Evolutionary conservation across 2,888 invertebrate species (phyloP).

Genomic region (Dorcus hopei): DNA sequence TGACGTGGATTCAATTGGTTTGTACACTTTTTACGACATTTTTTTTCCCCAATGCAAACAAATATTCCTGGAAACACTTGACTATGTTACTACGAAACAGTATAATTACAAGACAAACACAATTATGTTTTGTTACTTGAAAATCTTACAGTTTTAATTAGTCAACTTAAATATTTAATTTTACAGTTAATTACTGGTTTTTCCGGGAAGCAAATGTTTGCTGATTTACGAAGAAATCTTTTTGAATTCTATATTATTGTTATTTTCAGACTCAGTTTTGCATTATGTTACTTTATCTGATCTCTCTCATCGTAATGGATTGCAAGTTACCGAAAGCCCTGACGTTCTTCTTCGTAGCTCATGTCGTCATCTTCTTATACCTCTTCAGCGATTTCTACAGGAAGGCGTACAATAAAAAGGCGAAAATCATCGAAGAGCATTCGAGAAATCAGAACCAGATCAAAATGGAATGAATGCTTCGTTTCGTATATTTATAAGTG

Average conservation of each 20-base stretch:
- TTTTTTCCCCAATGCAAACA: no score
- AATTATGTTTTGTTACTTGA: no score
- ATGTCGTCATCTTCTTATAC: slow-evolving; percentile 70
- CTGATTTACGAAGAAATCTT: neutral
- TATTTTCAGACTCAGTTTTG: slow-evolving; percentile 66
- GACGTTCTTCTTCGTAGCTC: slow-evolving; percentile 63
- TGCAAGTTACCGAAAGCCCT: slow-evolving; percentile 71
- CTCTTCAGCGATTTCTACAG: slow-evolving; percentile 75
- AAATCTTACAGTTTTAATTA: no score
- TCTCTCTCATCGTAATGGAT: slow-evolving; percentile 60
- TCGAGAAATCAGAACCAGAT: no score
- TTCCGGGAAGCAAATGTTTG: neutral
- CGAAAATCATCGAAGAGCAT: slow-evolving; percentile 5
- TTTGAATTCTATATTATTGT: neutral
- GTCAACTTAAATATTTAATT: no score
- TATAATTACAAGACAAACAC: no score
- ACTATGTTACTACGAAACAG: no score
- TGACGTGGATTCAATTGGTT: slow-evolving; percentile 84
- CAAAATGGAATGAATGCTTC: no score
- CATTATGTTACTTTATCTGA: slow-evolving; percentile 70
- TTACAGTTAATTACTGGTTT: neutral
- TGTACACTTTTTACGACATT: neutral
- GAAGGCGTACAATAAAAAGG: slow-evolving; percentile 41
- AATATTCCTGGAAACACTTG: no score
- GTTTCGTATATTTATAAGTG: no score